Evolutionary conservation across 2,888 invertebrate species (phyloP).

Genomic region (Euplagia quadripunctaria): DNA sequence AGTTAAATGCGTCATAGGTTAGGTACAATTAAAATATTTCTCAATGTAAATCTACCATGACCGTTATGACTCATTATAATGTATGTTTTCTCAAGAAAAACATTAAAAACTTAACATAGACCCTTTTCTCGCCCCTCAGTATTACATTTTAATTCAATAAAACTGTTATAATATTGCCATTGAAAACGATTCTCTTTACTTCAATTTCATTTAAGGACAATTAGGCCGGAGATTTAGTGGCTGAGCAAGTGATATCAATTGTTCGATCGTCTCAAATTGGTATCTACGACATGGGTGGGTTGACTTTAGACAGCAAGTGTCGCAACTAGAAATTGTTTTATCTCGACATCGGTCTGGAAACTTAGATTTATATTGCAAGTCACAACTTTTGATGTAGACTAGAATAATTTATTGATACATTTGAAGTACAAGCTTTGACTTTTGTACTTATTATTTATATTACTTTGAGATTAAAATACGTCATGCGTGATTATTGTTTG

Average conservation of each 20-base stretch:
- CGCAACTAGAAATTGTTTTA: constrained; percentile 44
- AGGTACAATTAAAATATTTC: no score
- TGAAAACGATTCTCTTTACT: constrained; percentile 14
- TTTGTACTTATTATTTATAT: not conserved
- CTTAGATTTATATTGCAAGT: constrained; percentile 35
- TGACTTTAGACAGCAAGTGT: constrained; percentile 33
- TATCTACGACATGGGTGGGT: constrained; percentile 37
- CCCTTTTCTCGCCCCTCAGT: not conserved
- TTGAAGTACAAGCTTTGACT: not conserved
- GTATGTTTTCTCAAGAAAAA: no score
- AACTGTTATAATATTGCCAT: not conserved
- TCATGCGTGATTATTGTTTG: not conserved
- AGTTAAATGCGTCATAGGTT: no score
- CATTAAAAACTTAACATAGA: not conserved
- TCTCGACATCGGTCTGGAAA: constrained; percentile 36
- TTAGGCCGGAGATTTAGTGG: constrained; percentile 20
- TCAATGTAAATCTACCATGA: no score
- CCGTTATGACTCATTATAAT: no score
- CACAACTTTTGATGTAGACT: constrained; percentile 5
- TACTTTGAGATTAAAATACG: not conserved
- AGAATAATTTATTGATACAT: constrained; percentile 1
- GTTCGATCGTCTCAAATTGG: constrained; percentile 32
- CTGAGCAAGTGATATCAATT: constrained; percentile 23
- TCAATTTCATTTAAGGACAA: constrained; percentile 18
- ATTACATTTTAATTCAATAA: not conserved